Evolutionary conservation across 2,113 vertebrate genomes (phyloP), one percentile per base, ranked within the genome.

Genomic region (Varanus komodoensis): DNA sequence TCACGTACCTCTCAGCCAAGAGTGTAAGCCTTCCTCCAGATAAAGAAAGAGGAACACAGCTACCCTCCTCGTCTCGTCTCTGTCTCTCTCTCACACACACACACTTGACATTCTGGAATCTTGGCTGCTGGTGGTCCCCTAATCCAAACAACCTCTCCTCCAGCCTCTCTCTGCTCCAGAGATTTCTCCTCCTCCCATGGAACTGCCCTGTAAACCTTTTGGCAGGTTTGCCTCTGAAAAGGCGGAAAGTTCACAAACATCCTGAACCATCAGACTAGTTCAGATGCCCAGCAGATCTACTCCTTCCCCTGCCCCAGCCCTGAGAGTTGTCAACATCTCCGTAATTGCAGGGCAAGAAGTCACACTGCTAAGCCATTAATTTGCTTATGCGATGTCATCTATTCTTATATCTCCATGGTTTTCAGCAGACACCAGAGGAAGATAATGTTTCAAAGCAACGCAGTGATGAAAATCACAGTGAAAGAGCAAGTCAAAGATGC

Each of bases 281-380:
- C 44, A n/a, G 44, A 61, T 7, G 54, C 54, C 54, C 54, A 12
- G 32, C 48, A 34, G 57, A 57, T 38, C 21, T 74, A 19, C 32
- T 74, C 32, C 69, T 27, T 34, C 23, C 3, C n/a, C 82, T 4
- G 8, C n/a, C 19, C 71, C 64, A 29, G 21, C 34, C 44, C 44
- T 71, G 48, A 54, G 48, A 3, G 19, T 38, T 64, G 84, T 73
- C 90, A 87, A 90, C 34, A n/a, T 83, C 92, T 61, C 84, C 88
- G 89, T 90, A 89, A 91, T 86, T 91, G 90, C 0, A 4, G 90
- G 21, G 84, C 91, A 88, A 77, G 89, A 87, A 91, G 94, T 71
- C 90, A 89, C 2, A 2, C 89, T 64, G 71, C 84, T 54, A 84
- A 89, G 69, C 91, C 86, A 79, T 93, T 92, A 69, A 92, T 95